Percentiles rank a stretch among this genome's conserved stretches.
phyloP scores from a whole-genome alignment of 2,113 vertebrate species.

The Elephantulus edwardii region DNA sequence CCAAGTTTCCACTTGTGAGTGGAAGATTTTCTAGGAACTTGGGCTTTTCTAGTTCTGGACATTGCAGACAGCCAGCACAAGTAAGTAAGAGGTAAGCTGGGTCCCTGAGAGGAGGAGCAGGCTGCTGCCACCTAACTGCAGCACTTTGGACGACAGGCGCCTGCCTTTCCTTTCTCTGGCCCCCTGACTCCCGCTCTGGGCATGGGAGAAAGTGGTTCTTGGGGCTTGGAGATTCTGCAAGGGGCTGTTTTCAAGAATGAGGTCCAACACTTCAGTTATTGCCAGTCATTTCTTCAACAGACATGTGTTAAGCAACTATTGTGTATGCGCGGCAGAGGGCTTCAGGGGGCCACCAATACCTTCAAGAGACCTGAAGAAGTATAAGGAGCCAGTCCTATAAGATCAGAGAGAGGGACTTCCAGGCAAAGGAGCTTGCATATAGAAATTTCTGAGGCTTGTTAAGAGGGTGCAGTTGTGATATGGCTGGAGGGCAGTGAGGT shows the following conservation, averaged over 20 bases:
- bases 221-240: not conserved
- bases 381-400: not conserved
- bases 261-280: not conserved
- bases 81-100: not conserved
- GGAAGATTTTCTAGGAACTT: slow-evolving; percentile 43
- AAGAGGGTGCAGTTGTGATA: not conserved
- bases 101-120: not conserved
- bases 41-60: not conserved
- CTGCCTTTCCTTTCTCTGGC: not conserved
- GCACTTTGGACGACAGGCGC: not conserved
- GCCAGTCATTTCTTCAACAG: not conserved
- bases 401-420: not conserved
- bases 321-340: not conserved
- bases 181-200: not conserved
- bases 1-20: not conserved
- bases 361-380: not conserved
- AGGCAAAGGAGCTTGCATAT: not conserved
- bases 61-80: not conserved
- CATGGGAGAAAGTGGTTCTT: not conserved
- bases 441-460: not conserved
- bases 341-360: not conserved
- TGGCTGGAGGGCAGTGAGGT: not conserved
- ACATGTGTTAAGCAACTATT: not conserved
- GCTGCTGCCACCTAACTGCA: too few species aligned
- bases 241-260: not conserved